Evolutionary conservation across 2,113 vertebrate genomes (phyloP).

Genomic region (Haplotaxodon microlepis): DNA sequence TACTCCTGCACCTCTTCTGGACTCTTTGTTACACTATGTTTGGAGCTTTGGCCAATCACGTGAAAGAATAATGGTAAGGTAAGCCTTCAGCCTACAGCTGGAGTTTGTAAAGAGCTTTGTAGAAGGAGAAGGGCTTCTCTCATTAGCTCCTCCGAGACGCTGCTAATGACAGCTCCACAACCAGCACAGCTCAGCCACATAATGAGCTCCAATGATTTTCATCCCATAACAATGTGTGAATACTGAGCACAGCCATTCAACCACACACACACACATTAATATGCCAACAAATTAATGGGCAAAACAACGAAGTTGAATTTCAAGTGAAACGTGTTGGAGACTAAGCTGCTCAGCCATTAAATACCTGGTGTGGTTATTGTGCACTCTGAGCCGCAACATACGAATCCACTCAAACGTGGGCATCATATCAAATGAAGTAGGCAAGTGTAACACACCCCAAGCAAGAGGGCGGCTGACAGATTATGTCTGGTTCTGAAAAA

Average conservation of each 20-base stretch:
- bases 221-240: background rate
- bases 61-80: background rate
- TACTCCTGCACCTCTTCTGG: background rate
- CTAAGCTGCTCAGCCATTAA: background rate
- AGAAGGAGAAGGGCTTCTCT: background rate
- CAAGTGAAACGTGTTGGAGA: background rate
- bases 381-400: background rate
- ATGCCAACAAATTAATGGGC: background rate
- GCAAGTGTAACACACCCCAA: background rate
- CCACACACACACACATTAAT: background rate
- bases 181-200: background rate
- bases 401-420: background rate
- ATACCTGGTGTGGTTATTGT: background rate
- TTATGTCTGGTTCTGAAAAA: too few relatives aligned
- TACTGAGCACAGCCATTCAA: background rate
- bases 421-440: background rate
- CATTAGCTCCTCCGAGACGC: background rate
- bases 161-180: background rate
- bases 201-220: constrained; percentile 1
- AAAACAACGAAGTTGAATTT: background rate
- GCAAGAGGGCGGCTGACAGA: too few relatives aligned
- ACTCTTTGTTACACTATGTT: background rate
- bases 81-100: background rate
- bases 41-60: background rate
- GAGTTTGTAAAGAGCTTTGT: background rate